phyloP scores from a whole-genome alignment of 2,888 invertebrate genomes.

The Limnephilus marmoratus region DNA sequence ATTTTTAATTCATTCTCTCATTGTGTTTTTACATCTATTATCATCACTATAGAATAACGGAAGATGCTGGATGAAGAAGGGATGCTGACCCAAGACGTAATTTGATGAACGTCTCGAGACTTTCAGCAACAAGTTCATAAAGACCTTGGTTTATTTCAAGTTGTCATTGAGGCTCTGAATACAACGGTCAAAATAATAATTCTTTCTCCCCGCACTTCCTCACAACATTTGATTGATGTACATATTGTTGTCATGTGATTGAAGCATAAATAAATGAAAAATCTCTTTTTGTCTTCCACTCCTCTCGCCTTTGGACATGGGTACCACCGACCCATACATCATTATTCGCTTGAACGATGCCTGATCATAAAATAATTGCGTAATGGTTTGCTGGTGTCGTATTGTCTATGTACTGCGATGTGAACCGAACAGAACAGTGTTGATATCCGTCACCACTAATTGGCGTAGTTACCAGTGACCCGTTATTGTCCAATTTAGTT shows the following conservation, averaged over 20 bases:
- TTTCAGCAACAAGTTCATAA: background rate
- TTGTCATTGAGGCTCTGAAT: background rate
- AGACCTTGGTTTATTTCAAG: background rate
- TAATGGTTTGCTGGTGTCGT: background rate
- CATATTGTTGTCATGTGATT: background rate
- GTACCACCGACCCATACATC: background rate
- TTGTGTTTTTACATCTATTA: background rate
- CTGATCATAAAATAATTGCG: background rate
- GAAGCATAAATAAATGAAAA: background rate
- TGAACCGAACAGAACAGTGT: background rate
- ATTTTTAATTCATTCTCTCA: background rate
- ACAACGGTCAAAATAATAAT: background rate
- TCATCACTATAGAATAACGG: background rate
- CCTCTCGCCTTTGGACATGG: background rate
- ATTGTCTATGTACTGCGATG: background rate
- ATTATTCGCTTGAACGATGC: constrained; percentile 2
- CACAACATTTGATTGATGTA: background rate
- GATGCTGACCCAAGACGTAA: background rate
- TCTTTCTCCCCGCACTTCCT: background rate
- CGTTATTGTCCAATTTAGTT: constrained; percentile 41
- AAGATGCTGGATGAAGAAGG: background rate
- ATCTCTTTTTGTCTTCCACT: background rate
- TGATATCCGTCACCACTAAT: constrained; percentile 27
- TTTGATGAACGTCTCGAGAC: background rate
- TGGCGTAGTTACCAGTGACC: constrained; percentile 30